Conservation (phyloP, 1,140 invertebrate species). For the Microplitis mediator region DNA sequence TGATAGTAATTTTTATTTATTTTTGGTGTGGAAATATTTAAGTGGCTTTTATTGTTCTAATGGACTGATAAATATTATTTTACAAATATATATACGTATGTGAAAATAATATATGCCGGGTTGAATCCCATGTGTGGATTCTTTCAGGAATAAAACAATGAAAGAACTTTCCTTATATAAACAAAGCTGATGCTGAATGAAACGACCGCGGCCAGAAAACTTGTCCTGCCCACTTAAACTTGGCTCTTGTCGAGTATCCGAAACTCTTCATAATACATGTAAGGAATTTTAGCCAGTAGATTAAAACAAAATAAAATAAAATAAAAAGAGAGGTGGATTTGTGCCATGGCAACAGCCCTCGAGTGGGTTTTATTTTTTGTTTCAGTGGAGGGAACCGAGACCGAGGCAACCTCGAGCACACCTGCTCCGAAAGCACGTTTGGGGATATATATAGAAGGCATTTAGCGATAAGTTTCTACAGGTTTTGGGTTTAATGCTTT, state of each 20-base stretch:
- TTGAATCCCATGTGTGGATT: background rate
- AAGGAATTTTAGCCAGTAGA: background rate
- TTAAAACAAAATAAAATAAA: background rate
- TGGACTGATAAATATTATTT: no score
- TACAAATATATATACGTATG: no score
- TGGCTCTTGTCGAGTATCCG: background rate
- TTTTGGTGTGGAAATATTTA: no score
- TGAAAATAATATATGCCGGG: no score
- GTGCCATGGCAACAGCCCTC: conserved; percentile 16
- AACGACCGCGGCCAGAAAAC: conserved; percentile 36
- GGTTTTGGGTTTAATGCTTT: background rate
- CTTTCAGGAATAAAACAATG: conserved; percentile 51
- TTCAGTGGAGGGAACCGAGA: background rate
- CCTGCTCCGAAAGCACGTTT: conserved; percentile 2
- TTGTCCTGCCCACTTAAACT: conserved; percentile 42
- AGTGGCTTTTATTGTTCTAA: no score
- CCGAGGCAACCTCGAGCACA: conserved; percentile 8
- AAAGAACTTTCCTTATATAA: conserved; percentile 36
- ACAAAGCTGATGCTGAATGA: conserved; percentile 47
- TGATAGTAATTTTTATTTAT: no score
- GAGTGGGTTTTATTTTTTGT: background rate
- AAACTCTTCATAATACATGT: background rate
- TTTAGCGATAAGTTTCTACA: background rate
- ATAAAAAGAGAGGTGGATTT: background rate
- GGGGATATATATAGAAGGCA: background rate